A percentile compares a stretch with the other conserved stretches of the same genome.
These are phyloP conservation scores for Lacerta bilineata DNA, from an alignment of 2,797 vertebrate species.

Conservation along the genomic window DNA sequence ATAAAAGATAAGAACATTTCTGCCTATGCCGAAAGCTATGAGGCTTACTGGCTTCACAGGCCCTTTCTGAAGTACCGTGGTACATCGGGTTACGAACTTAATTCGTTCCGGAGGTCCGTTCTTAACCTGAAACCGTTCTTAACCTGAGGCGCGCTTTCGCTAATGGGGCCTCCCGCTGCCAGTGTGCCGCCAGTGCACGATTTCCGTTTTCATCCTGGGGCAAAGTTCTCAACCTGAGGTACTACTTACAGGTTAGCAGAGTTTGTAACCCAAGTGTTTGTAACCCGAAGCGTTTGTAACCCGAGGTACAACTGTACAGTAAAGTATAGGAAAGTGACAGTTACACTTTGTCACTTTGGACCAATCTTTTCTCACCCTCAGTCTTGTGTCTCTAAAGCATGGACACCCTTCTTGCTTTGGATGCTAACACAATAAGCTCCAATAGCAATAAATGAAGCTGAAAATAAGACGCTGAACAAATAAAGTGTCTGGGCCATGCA, in stretches of 20 bases:
- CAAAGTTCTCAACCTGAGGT: too few species aligned
- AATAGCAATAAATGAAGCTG: background rate
- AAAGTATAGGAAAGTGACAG: background rate
- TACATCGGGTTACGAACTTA: too few species aligned
- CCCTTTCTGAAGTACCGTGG: background rate
- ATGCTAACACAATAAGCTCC: background rate
- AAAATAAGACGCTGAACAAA: constrained; percentile 1
- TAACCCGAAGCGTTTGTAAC: too few species aligned
- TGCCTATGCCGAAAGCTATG: background rate
- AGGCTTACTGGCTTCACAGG: background rate
- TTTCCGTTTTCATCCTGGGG: too few species aligned
- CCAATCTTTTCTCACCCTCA: background rate
- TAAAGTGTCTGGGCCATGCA: background rate
- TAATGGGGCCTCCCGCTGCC: too few species aligned
- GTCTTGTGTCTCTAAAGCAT: background rate
- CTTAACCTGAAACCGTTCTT: too few species aligned
- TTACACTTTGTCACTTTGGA: background rate
- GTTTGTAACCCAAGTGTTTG: too few species aligned
- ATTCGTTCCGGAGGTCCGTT: too few species aligned
- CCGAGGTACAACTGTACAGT: background rate
- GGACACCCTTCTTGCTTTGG: background rate
- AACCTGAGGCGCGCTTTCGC: too few species aligned
- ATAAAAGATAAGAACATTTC: background rate
- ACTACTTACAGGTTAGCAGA: too few species aligned
- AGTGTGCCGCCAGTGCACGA: accelerated